A percentile compares a stretch with the other conserved stretches of the same genome.
Conservation (phyloP, 2,888 invertebrate genomes). For the Catocala sponsa region DNA sequence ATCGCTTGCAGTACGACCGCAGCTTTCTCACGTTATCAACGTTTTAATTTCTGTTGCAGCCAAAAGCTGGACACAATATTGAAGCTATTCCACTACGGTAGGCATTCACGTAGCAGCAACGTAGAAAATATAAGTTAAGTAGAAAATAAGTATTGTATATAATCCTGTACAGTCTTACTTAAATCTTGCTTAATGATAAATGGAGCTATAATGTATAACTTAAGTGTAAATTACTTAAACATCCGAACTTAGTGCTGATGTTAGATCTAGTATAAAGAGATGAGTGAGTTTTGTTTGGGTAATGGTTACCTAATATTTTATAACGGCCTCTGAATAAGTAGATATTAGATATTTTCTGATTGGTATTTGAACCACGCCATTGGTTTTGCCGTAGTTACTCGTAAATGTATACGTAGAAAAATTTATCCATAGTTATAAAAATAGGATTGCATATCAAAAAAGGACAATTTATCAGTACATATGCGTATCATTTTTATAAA, state of each 20-base stretch:
- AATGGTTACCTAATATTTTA: slow-evolving; percentile 54
- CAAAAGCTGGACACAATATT: slow-evolving; percentile 96
- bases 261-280: slow-evolving; percentile 41
- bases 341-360: slow-evolving; percentile 81
- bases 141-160: slow-evolving; percentile 69
- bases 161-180: slow-evolving; percentile 77
- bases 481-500: slow-evolving; percentile 39
- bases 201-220: slow-evolving; percentile 64
- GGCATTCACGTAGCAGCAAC: slow-evolving; percentile 69
- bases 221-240: slow-evolving; percentile 53
- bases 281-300: slow-evolving; percentile 38
- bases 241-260: slow-evolving; percentile 36
- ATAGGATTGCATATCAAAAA: slow-evolving; percentile 39
- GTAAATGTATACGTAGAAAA: slow-evolving; percentile 43
- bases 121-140: slow-evolving; percentile 61
- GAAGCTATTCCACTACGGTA: slow-evolving; percentile 70
- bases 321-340: slow-evolving; percentile 69
- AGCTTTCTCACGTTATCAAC: slow-evolving; percentile 38
- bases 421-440: slow-evolving; percentile 30
- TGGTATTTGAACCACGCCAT: slow-evolving; percentile 69
- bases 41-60: slow-evolving; percentile 85
- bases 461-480: slow-evolving; percentile 26
- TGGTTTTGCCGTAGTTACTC: slow-evolving; percentile 46
- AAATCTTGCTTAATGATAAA: slow-evolving; percentile 70
- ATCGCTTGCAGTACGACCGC: slow-evolving; percentile 17